phyloP scores from a whole-genome alignment of 2,797 vertebrate genomes.

The Ctenochaetus hawaiiensis region DNA sequence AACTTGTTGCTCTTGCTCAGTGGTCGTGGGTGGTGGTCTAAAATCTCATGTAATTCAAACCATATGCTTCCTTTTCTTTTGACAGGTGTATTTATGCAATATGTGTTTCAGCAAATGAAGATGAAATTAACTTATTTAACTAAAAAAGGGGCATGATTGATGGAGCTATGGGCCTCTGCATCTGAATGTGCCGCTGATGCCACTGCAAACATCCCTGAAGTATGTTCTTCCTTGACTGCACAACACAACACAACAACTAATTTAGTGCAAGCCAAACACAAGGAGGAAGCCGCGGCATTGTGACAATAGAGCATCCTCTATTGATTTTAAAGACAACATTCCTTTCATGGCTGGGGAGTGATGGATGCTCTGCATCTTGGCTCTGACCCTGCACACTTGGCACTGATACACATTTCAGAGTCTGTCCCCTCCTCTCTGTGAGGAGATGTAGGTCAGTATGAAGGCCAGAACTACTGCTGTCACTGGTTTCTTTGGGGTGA shows the following conservation, averaged over 20 bases:
- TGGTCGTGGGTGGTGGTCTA: too few relatives aligned
- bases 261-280: not conserved
- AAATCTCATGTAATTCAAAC: too few relatives aligned
- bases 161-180: too few relatives aligned
- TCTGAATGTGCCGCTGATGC: too few relatives aligned
- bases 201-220: too few relatives aligned
- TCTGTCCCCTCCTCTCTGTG: conserved; percentile 4
- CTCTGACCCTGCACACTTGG: conserved; percentile 11
- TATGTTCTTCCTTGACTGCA: not conserved
- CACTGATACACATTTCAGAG: not conserved
- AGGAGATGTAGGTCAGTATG: conserved; percentile 26
- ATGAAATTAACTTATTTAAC: too few relatives aligned
- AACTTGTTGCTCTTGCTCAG: too few relatives aligned
- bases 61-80: too few relatives aligned
- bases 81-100: too few relatives aligned
- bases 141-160: too few relatives aligned
- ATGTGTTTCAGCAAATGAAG: too few relatives aligned
- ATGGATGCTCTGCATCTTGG: not conserved
- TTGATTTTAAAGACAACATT: conserved; percentile 6
- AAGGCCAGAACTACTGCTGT: conserved; percentile 23
- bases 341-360: not conserved
- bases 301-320: not conserved
- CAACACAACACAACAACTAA: not conserved
- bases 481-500: conserved; percentile 28
- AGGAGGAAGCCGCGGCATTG: not conserved